Base-by-base conservation (phyloP, 2,888 invertebrate genomes). In the Hirtodrosophila duncani region DNA sequence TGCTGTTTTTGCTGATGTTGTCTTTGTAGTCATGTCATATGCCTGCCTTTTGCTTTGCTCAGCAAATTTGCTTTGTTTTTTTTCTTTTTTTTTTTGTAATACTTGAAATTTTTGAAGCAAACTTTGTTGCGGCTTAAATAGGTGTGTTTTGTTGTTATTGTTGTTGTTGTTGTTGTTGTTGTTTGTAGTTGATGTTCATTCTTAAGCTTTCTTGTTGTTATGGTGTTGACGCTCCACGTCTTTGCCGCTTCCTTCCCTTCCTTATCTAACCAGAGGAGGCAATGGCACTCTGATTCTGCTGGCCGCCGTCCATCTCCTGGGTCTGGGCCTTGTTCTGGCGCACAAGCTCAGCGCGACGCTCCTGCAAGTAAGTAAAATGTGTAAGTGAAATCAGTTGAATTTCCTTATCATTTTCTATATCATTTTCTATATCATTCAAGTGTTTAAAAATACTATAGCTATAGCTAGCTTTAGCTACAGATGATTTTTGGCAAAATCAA, bases 281-380 rank as follows among this genome's bases (percentile, higher is more conserved):
- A 81, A 91, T 87, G 56, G 79, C 79, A 70, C 88, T 87, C 71
- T 90, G 88, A 70, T 88, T 87, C 71, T 90, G 88, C 85, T 88
- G 88, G 58, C 88, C 88, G 58, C 88, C 88, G 77, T 91, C 90
- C 49, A 78, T 30, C 33, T 78, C 79, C 72, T 70, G 83, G 62
- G 52, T 75, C 74, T 84, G 83, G 81, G 91, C 92, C 89, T 96
- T 96, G 88, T 96, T 97, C 89, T 94, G 95, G 82, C 96, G 94
- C 75, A 97, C 96, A 81, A 94, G 88, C 87, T 96, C 96, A 38
- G 95, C 95, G 85, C 95, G 95, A 83, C 94, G 93, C 88, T 96
- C 96, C 97, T 97, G 89, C 56, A 85, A 69, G 9, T 36, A 10
- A 10, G 17, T 44, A 45, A 42, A 26, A n/a, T n/a, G n/a, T n/a